Evolutionary conservation across 2,797 vertebrate species (phyloP).

Genomic region (Poeciliopsis turneri): DNA sequence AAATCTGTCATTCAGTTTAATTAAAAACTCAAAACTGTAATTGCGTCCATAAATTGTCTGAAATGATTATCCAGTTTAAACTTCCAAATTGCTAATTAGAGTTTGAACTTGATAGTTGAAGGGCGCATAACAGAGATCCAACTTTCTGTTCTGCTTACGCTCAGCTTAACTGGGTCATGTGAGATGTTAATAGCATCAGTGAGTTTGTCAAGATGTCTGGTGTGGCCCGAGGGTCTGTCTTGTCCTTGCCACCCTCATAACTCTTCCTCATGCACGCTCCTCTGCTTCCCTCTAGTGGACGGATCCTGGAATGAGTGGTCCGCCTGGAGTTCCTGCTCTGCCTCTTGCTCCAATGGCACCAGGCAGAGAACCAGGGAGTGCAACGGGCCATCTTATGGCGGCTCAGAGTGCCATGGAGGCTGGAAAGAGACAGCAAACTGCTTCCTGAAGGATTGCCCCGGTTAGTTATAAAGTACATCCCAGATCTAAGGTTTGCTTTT

Average conservation of each 20-base stretch:
- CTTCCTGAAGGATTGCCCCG: conserved; percentile 94
- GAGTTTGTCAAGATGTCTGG: conserved; percentile 16
- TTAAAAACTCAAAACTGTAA: not conserved
- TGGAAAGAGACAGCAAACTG: conserved; percentile 91
- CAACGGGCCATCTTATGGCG: conserved; percentile 95
- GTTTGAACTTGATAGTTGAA: conserved; percentile 16
- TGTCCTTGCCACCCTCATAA: conserved; percentile 9
- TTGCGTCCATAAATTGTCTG: not conserved
- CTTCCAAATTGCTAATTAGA: not conserved
- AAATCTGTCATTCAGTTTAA: not conserved
- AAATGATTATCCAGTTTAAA: not conserved
- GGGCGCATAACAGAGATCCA: conserved; percentile 6
- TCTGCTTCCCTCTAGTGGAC: conserved; percentile 86
- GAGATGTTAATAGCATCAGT: conserved; percentile 43
- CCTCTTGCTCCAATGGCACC: conserved; percentile 94
- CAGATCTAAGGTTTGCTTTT: not conserved
- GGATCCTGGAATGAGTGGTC: conserved; percentile 99
- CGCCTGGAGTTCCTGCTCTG: conserved; percentile 89
- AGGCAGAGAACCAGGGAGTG: conserved; percentile 93
- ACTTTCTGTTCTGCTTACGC: conserved; percentile 35
- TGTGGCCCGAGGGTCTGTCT: conserved; percentile 4
- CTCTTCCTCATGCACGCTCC: conserved; percentile 7
- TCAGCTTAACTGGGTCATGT: conserved; percentile 38
- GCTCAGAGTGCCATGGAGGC: conserved; percentile 94
- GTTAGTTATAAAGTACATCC: conserved; percentile 65